Percentiles rank a stretch among this genome's conserved stretches.
These are phyloP conservation scores for Schizaphis graminum DNA, from an alignment of 2,888 invertebrate species.

Conservation along the genomic window DNA sequence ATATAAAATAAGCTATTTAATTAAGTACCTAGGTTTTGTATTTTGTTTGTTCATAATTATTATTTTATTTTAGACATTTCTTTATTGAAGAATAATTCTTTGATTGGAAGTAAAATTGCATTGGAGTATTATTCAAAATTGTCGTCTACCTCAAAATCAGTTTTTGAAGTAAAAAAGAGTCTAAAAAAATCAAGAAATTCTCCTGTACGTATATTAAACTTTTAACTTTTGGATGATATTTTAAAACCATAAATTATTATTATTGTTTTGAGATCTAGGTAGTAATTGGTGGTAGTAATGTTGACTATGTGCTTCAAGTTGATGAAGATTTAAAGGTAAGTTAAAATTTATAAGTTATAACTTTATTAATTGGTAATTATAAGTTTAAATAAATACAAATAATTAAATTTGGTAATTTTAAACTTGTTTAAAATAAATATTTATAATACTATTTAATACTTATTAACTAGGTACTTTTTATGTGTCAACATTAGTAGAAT, in stretches of 20 bases:
- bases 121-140: slow-evolving; percentile 72
- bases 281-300: slow-evolving; percentile 84
- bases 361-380: not conserved
- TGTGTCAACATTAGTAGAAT: not conserved
- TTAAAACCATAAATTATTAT: slow-evolving; percentile 21
- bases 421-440: not conserved
- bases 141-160: not conserved
- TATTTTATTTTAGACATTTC: slow-evolving; percentile 84
- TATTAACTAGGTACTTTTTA: not conserved
- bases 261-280: slow-evolving; percentile 70
- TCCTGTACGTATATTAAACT: slow-evolving; percentile 12
- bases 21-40: not conserved
- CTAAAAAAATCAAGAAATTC: not conserved
- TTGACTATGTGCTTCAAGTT: slow-evolving; percentile 80
- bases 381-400: not conserved
- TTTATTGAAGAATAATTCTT: slow-evolving; percentile 93
- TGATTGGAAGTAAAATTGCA: slow-evolving; percentile 85
- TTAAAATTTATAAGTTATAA: not conserved
- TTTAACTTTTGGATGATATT: not conserved
- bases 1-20: slow-evolving; percentile 69
- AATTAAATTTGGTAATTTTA: not conserved
- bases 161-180: slow-evolving; percentile 39
- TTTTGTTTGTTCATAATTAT: not conserved
- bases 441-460: not conserved
- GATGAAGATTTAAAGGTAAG: slow-evolving; percentile 79